Evolutionary conservation across 2,888 invertebrate genomes (phyloP).

Genomic region (Coenonympha glycerion): DNA sequence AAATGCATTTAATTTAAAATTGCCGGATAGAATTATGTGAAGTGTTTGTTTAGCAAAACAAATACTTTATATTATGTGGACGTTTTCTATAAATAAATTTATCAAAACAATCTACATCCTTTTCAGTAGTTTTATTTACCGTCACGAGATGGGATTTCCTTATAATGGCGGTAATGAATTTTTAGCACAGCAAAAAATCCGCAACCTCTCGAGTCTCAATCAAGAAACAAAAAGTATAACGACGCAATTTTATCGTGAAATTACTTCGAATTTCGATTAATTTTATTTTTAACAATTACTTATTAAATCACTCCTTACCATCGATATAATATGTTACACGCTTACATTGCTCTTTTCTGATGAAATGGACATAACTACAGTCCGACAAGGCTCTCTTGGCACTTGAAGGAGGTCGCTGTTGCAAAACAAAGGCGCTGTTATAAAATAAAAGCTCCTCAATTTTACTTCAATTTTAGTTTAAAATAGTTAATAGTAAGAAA

Average conservation of each 20-base stretch:
- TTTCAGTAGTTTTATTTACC: background rate
- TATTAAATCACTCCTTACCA: conserved; percentile 1
- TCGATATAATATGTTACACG: too few relatives aligned
- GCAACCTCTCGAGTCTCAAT: background rate
- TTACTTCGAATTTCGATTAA: conserved; percentile 34
- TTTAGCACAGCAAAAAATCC: conserved; percentile 1
- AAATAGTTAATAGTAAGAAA: too few relatives aligned
- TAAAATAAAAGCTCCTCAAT: too few relatives aligned
- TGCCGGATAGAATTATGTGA: too few relatives aligned
- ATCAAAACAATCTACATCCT: background rate
- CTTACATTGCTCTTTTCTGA: conserved; percentile 22
- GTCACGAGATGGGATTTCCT: background rate
- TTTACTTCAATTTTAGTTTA: too few relatives aligned
- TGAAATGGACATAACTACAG: background rate
- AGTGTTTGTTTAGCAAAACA: too few relatives aligned
- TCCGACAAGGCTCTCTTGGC: too few relatives aligned
- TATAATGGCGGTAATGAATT: background rate
- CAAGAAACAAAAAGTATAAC: conserved; percentile 20
- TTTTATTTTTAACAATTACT: conserved; percentile 2
- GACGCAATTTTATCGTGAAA: conserved; percentile 39
- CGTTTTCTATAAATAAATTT: too few relatives aligned
- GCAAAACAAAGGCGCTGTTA: too few relatives aligned
- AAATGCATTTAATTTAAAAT: too few relatives aligned
- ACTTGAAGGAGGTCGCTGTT: too few relatives aligned
- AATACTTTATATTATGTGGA: too few relatives aligned